Percentiles rank a stretch among this genome's conserved stretches.
phyloP scores from a whole-genome alignment of 2,113 vertebrate genomes.

The Turdus rufiventris region DNA sequence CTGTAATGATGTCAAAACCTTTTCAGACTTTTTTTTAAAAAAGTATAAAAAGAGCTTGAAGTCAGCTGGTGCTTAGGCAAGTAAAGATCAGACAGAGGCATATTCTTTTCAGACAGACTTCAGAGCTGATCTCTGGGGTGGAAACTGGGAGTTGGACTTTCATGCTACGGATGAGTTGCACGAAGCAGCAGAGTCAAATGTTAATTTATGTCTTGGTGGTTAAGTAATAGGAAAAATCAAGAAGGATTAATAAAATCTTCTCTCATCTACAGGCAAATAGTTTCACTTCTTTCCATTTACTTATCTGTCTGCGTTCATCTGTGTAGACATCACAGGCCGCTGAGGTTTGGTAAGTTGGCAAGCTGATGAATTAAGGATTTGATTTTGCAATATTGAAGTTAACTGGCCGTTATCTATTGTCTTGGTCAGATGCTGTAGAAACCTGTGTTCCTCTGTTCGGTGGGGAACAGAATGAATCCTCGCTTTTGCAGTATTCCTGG shows the following conservation, averaged over 20 bases:
- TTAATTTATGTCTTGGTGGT: neutral
- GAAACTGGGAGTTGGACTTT: neutral
- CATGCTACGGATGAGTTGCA: neutral
- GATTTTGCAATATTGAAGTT: neutral
- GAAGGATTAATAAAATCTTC: neutral
- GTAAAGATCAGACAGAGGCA: neutral
- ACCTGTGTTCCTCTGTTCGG: neutral
- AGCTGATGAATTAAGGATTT: neutral
- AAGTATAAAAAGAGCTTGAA: neutral
- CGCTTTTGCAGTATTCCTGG: neutral
- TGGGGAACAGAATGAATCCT: neutral
- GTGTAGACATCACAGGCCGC: neutral
- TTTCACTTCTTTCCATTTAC: constrained; percentile 19
- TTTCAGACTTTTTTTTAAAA: neutral
- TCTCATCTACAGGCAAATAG: constrained; percentile 31
- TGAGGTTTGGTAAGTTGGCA: neutral
- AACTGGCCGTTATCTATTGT: neutral
- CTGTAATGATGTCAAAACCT: neutral
- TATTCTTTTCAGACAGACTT: neutral
- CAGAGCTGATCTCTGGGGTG: neutral
- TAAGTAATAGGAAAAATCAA: constrained; percentile 24
- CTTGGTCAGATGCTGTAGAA: neutral
- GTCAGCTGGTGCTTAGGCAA: neutral
- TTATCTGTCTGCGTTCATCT: constrained; percentile 11
- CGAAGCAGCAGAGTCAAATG: neutral